A percentile compares a stretch with the other conserved stretches of the same genome.
phyloP scores from a whole-genome alignment of 2,888 invertebrate species.

The Macrosiphum euphorbiae region DNA sequence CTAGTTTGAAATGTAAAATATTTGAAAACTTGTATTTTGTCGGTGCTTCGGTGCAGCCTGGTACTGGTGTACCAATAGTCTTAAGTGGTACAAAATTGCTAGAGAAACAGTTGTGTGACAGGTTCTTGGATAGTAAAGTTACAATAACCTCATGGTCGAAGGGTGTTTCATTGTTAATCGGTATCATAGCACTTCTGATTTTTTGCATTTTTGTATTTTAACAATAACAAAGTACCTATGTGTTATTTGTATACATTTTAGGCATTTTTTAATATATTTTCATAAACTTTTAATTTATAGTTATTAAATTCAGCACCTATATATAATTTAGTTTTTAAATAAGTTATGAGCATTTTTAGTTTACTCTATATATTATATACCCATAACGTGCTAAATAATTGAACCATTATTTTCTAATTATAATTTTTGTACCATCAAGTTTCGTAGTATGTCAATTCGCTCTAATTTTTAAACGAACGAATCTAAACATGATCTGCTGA shows the following conservation, averaged over 20 bases:
- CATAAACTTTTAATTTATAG: no score
- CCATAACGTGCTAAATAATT: no score
- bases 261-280: background rate
- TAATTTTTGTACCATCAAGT: no score
- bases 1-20: conserved; percentile 58
- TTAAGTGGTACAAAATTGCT: conserved; percentile 45
- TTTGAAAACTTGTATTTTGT: conserved; percentile 60
- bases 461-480: no score
- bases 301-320: no score
- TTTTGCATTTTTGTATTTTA: background rate
- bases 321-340: no score
- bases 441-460: no score
- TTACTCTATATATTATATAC: no score
- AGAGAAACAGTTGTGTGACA: conserved; percentile 50
- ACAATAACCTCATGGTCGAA: background rate
- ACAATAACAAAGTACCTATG: background rate
- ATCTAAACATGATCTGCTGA: no score
- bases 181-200: background rate
- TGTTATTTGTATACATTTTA: background rate
- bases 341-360: no score
- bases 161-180: background rate
- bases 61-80: conserved; percentile 59
- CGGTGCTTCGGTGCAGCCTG: conserved; percentile 53
- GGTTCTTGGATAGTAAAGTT: background rate
- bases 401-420: no score